Conservation (phyloP, 2,888 invertebrate species). For the Ditula angustiorana region DNA sequence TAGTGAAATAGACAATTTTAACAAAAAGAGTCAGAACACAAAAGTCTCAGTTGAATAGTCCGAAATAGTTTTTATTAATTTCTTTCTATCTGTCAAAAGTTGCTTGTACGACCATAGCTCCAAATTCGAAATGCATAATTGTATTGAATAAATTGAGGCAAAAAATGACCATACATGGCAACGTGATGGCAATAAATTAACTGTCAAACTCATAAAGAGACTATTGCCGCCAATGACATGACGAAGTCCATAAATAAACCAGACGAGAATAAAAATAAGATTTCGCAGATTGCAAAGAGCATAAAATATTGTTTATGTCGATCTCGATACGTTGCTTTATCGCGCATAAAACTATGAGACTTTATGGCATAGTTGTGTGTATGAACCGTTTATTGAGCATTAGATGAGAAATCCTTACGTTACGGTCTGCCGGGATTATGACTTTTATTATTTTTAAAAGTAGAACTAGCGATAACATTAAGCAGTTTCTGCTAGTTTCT, state of each 20-base stretch:
- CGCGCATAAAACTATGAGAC: slow-evolving; percentile 68
- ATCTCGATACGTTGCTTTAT: slow-evolving; percentile 76
- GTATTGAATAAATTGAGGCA: slow-evolving; percentile 53
- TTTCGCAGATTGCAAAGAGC: slow-evolving; percentile 75
- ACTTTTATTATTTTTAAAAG: slow-evolving; percentile 42
- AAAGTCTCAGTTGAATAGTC: too few relatives aligned
- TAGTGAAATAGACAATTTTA: neutral
- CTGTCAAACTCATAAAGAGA: slow-evolving; percentile 63
- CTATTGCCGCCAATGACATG: slow-evolving; percentile 47
- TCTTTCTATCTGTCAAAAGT: too few relatives aligned
- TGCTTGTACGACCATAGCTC: neutral
- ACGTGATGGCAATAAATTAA: slow-evolving; percentile 67
- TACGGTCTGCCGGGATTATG: slow-evolving; percentile 36
- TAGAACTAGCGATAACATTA: slow-evolving; percentile 15
- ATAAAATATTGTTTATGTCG: slow-evolving; percentile 83
- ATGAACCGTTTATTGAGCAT: slow-evolving; percentile 66
- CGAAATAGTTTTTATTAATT: too few relatives aligned
- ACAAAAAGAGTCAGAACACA: neutral
- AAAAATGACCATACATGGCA: slow-evolving; percentile 62
- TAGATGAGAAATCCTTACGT: slow-evolving; percentile 49
- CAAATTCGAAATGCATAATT: slow-evolving; percentile 33
- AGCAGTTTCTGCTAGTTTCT: neutral
- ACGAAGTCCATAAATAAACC: slow-evolving; percentile 34
- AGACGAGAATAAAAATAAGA: slow-evolving; percentile 69
- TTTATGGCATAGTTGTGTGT: slow-evolving; percentile 67